Base-by-base conservation (phyloP, 64 coral and sea anemone species). In the Montipora efflorescens region DNA sequence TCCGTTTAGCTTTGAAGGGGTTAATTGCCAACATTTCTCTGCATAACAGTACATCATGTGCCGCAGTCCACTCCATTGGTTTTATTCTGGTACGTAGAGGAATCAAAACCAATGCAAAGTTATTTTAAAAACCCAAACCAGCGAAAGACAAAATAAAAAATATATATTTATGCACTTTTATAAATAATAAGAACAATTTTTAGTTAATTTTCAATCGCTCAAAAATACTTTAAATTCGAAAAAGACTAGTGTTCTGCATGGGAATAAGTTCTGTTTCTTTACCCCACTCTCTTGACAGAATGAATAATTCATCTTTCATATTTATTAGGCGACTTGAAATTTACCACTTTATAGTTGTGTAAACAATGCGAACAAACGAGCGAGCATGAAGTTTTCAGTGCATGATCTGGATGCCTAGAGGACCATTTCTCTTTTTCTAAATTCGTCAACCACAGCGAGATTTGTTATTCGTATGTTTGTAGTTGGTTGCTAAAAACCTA, bases 241-340 rank as follows among this genome's bases (percentile, higher is more conserved):
- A 71, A 71, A 71, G 68, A 71, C 16, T 14, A 71, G 68, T 71
- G 68, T 1, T 71, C 68, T 64, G 9, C 5, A 4, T 12, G 16
- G 61, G 61, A 64, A 64, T 64, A 9, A 64, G 3, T 64, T 64
- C 67, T 71, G 23, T 23, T 23, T 23, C 23, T 23, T 71, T 71
- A 71, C 67, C 9, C 67, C 67, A 71, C 67, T 6, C 67, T 71
- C 67, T 71, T 71, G 67, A 13, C 14, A 22, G 14, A 71, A 71
- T 15, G 67, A 18, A 71, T 71, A 71, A 19, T 71, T 22, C 67
- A 71, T 71, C 14, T 71, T 71, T 71, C 4, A 71, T 22, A 71
- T 71, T 71, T 71, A 71, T 71, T 71, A 5, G 67, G 67, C 67
- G 67, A 71, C 67, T 71, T 71, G 67, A 71, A 71, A 71, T 71